Base-by-base conservation (phyloP, 2,888 invertebrate species). In the Blastobasis lacticolella region DNA sequence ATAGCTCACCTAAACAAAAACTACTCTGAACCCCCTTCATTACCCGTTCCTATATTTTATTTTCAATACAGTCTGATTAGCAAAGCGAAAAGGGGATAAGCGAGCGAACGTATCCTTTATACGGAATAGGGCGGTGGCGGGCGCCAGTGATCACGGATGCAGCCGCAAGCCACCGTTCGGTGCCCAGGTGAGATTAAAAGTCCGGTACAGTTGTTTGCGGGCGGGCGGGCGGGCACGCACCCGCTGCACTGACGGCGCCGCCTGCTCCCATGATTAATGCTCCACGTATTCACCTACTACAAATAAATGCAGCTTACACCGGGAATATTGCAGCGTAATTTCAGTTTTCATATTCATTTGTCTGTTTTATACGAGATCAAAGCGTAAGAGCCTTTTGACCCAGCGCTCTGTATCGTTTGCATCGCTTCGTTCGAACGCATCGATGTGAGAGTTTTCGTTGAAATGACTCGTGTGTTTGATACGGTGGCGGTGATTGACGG, bases 181-280 rank as follows among this genome's bases (percentile, higher is more conserved):
- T 64, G 66, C 70, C 69, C 75, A 76, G 75, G 79, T 77, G 68
- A 79, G 78, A 84, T 84, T 84, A 85, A 85, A 85, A 85, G 76
- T 78, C 79, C 74, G 64, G 66, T 64, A 70, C 80, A 80, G 75
- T 80, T 77, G 81, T 81, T 80, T 76, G 78, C 73, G 76, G 80
- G 57, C 60, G 55, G 61, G 64, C 63, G 62, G 59, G 57, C 61
- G 59, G 67, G 73, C 70, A 75, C 76, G 72, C 76, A 71, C 71
- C 69, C 71, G 69, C 60, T 66, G 64, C 69, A 69, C 67, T 64
- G 67, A 63, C 71, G 65, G 61, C 59, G 56, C 55, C 57, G 58
- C 60, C 63, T 64, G 66, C 70, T 71, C 69, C 73, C 73, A 78
- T 83, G 81, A 83, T 82, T 82, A 81, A 81, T 82, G 72, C 67